Conservation (phyloP, 2,888 invertebrate genomes). For the Lithophane ornitopus region DNA sequence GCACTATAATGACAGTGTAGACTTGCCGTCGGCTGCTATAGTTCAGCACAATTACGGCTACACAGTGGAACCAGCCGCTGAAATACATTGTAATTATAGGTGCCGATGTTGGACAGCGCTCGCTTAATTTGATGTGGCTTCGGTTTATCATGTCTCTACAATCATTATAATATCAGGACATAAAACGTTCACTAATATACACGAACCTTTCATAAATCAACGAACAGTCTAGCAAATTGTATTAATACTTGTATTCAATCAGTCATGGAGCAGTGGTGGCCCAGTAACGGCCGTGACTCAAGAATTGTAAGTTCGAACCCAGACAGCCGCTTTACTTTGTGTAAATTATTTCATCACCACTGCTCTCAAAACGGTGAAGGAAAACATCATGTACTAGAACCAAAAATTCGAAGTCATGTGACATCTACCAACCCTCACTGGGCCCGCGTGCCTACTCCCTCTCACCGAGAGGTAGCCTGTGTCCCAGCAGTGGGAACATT, state of each 20-base stretch:
- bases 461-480: too few species aligned
- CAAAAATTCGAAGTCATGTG: too few species aligned
- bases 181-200: background rate
- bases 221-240: background rate
- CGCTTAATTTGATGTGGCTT: slow-evolving; percentile 24
- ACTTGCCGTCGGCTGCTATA: slow-evolving; percentile 8
- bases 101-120: slow-evolving; percentile 19
- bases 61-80: slow-evolving; percentile 15
- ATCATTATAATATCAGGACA: slow-evolving; percentile 2
- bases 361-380: too few species aligned
- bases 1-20: slow-evolving; percentile 20
- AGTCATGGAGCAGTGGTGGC: background rate
- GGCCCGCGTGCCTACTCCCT: too few species aligned
- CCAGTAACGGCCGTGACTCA: too few species aligned
- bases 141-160: background rate
- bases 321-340: too few species aligned
- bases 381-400: too few species aligned
- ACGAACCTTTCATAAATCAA: background rate
- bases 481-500: too few species aligned
- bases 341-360: too few species aligned
- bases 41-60: slow-evolving; percentile 34
- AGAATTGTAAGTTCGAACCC: too few species aligned
- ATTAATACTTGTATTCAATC: background rate
- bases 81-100: slow-evolving; percentile 48
- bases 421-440: too few species aligned